Percentiles rank a stretch among this genome's conserved stretches.
Evolutionary conservation across 2,888 invertebrate genomes (phyloP).

Genomic region (Trichogramma evanescens): DNA sequence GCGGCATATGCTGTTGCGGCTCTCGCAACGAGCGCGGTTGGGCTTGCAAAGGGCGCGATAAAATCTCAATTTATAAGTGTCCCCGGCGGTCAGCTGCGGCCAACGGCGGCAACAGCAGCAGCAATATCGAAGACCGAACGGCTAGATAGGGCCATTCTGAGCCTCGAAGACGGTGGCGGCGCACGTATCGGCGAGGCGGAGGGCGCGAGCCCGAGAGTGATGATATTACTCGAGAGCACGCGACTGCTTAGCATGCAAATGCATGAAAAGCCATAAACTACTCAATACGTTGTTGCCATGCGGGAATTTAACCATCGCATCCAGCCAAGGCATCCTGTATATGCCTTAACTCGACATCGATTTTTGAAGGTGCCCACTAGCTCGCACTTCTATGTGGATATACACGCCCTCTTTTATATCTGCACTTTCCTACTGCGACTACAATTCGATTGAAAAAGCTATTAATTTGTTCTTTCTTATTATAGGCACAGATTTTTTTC

Average conservation of each 20-base stretch:
- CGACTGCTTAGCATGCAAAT: slow-evolving; percentile 49
- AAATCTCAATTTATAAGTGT: slow-evolving; percentile 49
- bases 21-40: not conserved
- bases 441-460: too few relatives aligned
- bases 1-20: not conserved
- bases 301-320: slow-evolving; percentile 37
- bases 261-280: slow-evolving; percentile 48
- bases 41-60: slow-evolving; percentile 31
- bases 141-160: slow-evolving; percentile 34
- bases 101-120: not conserved
- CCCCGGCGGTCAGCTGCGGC: slow-evolving; percentile 35
- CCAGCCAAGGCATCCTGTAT: too few relatives aligned
- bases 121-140: slow-evolving; percentile 46
- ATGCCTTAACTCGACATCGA: too few relatives aligned
- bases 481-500: too few relatives aligned
- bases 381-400: too few relatives aligned
- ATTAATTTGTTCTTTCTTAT: too few relatives aligned
- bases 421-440: too few relatives aligned
- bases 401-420: too few relatives aligned
- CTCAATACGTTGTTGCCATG: slow-evolving; percentile 42
- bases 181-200: slow-evolving; percentile 28
- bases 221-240: slow-evolving; percentile 47
- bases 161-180: slow-evolving; percentile 31
- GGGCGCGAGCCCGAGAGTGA: slow-evolving; percentile 28
- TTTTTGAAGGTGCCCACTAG: too few relatives aligned